Conservation (phyloP, 2,113 vertebrate species). For the Rhabdornis inornatus region DNA sequence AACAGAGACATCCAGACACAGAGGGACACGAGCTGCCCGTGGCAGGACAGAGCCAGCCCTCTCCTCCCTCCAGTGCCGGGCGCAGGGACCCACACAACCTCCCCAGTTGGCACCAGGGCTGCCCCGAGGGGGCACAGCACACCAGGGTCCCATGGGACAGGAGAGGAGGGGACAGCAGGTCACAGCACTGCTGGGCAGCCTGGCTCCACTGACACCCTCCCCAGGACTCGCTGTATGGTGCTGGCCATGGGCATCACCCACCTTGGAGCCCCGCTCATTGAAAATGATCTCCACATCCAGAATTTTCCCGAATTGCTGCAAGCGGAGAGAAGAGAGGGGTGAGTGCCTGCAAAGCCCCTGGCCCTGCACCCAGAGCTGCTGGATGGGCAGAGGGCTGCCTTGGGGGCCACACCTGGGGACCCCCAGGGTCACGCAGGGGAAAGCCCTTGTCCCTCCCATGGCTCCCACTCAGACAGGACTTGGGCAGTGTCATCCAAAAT, state of each 20-base stretch:
- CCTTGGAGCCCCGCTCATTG: slow-evolving; percentile 97
- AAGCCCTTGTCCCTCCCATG: not conserved
- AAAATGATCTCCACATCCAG: slow-evolving; percentile 98
- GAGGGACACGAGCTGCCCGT: not conserved
- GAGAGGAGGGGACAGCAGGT: slow-evolving; percentile 55
- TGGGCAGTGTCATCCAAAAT: not conserved
- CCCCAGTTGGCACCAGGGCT: not conserved
- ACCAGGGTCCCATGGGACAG: not conserved
- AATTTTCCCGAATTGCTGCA: slow-evolving; percentile 97
- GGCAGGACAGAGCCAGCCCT: not conserved
- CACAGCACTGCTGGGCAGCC: slow-evolving; percentile 43
- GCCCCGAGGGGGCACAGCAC: accelerated
- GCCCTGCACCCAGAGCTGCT: not conserved
- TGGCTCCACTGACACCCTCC: slow-evolving; percentile 4
- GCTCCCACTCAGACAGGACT: not conserved
- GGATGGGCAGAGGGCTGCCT: not conserved
- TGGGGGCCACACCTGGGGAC: not conserved
- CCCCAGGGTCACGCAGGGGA: not conserved
- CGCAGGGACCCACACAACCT: accelerated
- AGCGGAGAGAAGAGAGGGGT: slow-evolving; percentile 51
- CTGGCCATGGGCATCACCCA: slow-evolving; percentile 74
- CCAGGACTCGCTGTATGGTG: not conserved
- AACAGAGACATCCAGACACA: slow-evolving; percentile 31
- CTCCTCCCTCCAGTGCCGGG: not conserved
- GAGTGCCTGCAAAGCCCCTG: not conserved